Conservation (phyloP, 1,140 invertebrate species). For the Phocides pigmalion region DNA sequence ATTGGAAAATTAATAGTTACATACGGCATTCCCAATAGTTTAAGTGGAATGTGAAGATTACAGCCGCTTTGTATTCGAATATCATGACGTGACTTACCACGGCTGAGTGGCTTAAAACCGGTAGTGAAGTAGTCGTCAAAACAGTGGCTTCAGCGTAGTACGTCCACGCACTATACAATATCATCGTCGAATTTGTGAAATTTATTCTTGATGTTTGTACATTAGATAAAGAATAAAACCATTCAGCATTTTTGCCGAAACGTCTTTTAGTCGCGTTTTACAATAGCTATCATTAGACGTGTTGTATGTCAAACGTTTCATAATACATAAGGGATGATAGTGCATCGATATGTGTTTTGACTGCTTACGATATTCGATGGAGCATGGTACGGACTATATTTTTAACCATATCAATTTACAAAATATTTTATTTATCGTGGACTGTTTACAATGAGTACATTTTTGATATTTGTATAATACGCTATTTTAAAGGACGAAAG, state of each 20-base stretch:
- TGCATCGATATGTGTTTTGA: constrained; percentile 68
- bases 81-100: constrained; percentile 39
- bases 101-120: constrained; percentile 41
- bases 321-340: constrained; percentile 46
- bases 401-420: too few relatives aligned
- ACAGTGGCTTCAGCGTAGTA: constrained; percentile 19
- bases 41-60: constrained; percentile 27
- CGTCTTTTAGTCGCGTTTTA: constrained; percentile 1
- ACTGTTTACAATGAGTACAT: too few relatives aligned
- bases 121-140: constrained; percentile 27
- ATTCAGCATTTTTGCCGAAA: background rate
- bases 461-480: too few relatives aligned
- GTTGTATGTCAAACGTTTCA: constrained; percentile 43
- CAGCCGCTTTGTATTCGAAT: constrained; percentile 12
- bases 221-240: background rate
- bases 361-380: constrained; percentile 56
- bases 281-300: background rate
- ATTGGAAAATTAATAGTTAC: constrained; percentile 11
- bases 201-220: constrained; percentile 31
- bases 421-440: too few relatives aligned
- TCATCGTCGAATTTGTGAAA: constrained; percentile 27
- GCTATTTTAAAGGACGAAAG: too few relatives aligned
- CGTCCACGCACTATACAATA: constrained; percentile 18
- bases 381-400: constrained; percentile 44
- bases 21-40: constrained; percentile 20